Evolutionary conservation across 2,797 vertebrate genomes (phyloP).

Genomic region (Pterois miles): DNA sequence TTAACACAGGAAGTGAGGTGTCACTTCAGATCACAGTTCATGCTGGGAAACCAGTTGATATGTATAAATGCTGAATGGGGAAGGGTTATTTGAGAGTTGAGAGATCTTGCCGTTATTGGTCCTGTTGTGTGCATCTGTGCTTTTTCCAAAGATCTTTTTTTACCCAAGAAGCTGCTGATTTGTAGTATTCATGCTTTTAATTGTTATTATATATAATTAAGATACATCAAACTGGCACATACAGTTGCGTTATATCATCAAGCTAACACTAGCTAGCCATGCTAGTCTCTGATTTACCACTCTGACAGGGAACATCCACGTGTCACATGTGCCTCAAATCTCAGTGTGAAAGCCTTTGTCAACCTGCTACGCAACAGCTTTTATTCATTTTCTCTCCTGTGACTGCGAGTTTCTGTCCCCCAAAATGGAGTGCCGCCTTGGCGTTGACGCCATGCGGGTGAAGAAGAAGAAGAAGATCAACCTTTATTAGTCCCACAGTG

Average conservation of each 20-base stretch:
- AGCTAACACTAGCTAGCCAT: no score
- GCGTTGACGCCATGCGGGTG: no score
- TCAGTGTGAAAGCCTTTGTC: no score
- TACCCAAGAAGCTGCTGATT: not conserved
- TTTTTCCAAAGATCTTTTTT: not conserved
- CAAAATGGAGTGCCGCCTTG: no score
- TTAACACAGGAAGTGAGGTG: slow-evolving; percentile 53
- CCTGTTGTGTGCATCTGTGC: not conserved
- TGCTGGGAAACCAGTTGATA: slow-evolving; percentile 23
- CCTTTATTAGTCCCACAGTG: no score
- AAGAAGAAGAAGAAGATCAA: no score
- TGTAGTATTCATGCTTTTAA: not conserved
- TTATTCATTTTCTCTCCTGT: no score
- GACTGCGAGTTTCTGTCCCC: fast-evolving
- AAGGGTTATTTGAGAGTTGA: slow-evolving; percentile 6
- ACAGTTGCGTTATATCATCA: no score
- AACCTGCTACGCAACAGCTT: no score
- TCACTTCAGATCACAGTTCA: slow-evolving; percentile 51
- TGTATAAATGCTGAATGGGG: not conserved
- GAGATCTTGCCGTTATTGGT: not conserved
- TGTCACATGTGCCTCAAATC: fast-evolving
- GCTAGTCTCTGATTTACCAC: no score
- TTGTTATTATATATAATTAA: not conserved
- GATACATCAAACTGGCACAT: no score
- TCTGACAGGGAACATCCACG: no score